A percentile compares a stretch with the other conserved stretches of the same genome.
phyloP scores from a whole-genome alignment of 1,140 invertebrate genomes.

The Drosophila kurseongensis region DNA sequence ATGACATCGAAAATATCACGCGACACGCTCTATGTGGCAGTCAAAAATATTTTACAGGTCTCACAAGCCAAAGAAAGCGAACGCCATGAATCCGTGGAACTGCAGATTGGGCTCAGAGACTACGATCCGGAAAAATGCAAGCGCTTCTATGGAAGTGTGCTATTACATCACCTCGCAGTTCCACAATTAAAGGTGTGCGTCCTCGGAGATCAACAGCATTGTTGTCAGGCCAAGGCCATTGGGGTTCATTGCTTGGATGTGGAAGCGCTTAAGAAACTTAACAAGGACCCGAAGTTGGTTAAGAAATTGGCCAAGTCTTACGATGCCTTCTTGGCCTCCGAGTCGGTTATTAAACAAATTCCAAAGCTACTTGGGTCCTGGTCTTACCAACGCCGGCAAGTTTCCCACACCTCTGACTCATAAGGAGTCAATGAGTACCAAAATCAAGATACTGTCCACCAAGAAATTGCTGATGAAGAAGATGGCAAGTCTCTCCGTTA shows the following conservation, averaged over 20 bases:
- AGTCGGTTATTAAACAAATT: constrained; percentile 14
- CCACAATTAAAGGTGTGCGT: constrained; percentile 18
- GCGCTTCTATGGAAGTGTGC: constrained; percentile 11
- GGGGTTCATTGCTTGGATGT: constrained; percentile 5
- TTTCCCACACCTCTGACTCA: constrained; percentile 7
- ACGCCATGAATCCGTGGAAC: constrained; percentile 1
- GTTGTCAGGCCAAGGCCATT: constrained; percentile 7
- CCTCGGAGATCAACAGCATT: constrained; percentile 17
- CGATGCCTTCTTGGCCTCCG: constrained; percentile 10
- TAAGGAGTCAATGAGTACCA: constrained; percentile 11
- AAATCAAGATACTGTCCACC: constrained; percentile 9
- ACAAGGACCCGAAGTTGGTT: constrained; percentile 1
- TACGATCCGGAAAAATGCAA: constrained; percentile 7
- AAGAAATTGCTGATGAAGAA: not conserved
- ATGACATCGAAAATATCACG: constrained; percentile 5
- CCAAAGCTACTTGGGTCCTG: not conserved
- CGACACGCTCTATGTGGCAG: constrained; percentile 3
- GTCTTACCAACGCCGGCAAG: constrained; percentile 15
- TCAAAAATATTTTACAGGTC: not conserved
- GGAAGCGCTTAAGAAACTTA: not conserved
- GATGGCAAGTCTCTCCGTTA: constrained; percentile 11
- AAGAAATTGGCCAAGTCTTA: constrained; percentile 10
- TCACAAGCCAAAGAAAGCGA: not conserved
- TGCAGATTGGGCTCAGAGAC: constrained; percentile 21
- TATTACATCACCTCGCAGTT: constrained; percentile 13